phyloP scores from a whole-genome alignment of 2,888 invertebrate genomes.

The Trimorus sp. region DNA sequence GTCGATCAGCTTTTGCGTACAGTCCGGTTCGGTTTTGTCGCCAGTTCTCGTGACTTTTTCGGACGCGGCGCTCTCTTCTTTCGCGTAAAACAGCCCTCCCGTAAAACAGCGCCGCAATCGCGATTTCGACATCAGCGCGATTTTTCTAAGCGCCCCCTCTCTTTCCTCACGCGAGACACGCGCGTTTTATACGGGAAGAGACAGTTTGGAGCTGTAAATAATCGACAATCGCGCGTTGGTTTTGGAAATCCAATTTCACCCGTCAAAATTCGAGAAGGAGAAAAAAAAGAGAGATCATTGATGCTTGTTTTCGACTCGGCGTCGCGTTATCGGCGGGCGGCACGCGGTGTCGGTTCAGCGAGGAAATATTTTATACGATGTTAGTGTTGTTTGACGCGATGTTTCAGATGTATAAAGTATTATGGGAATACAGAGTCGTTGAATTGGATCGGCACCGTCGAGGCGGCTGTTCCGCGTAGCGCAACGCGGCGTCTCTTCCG shows the following conservation, averaged over 20 bases:
- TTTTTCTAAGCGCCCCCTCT: not conserved
- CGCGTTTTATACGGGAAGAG: not conserved
- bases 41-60: not conserved
- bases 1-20: too few relatives aligned
- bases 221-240: constrained; percentile 53
- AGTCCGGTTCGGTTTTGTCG: too few relatives aligned
- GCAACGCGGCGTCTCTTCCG: constrained; percentile 19
- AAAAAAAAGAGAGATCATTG: not conserved
- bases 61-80: not conserved
- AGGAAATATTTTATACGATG: constrained; percentile 52
- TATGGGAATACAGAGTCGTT: constrained; percentile 37
- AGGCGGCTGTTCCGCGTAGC: not conserved
- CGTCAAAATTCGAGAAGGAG: not conserved
- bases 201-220: constrained; percentile 33
- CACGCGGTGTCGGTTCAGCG: constrained; percentile 14
- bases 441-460: constrained; percentile 15
- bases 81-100: not conserved
- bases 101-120: not conserved
- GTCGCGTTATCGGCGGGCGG: not conserved
- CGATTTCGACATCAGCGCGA: not conserved
- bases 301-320: constrained; percentile 3
- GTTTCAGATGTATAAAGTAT: constrained; percentile 53
- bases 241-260: constrained; percentile 41
- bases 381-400: constrained; percentile 39
- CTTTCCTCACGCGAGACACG: not conserved